Evolutionary conservation across 2,888 invertebrate genomes (phyloP), one percentile per base, ranked within the genome.

Genomic region (Dolomedes plantarius): DNA sequence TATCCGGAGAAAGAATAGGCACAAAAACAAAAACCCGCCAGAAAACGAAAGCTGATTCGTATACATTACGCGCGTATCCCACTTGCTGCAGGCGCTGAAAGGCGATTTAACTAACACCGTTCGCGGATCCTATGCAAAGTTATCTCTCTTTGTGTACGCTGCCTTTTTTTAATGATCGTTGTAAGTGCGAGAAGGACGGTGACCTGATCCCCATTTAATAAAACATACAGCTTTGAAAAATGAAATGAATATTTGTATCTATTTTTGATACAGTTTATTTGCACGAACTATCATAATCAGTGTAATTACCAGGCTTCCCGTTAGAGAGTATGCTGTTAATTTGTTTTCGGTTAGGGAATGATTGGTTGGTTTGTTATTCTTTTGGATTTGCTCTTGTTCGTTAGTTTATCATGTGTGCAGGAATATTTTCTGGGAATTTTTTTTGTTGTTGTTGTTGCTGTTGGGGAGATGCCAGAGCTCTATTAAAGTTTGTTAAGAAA

Each of bases 1-100:
- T 56, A 56, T 56, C 56, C 23, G 5, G 41, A 11, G 16, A 56
- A 23, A 56, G 56, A 56, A 56, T 3, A 3, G 19, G 1, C 6
- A 23, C 1, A 56, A 56, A 23, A 56, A n/a, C 1, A 56, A 56
- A 56, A n/a, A n/a, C n/a, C 1, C 3, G 23, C 7, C 16, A 46
- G 56, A 56, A 56, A 56, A 56, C 56, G 56, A 56, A 56, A 56
- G 23, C 23, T 56, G 56, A 56, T 56, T 56, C 23, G 16, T 56
- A 23, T 23, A 56, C 19, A 23, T 56, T 56, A 5, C 16, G 3
- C 56, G 56, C 19, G 56, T 13, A 46, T 2, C 2, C 2, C 56
- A n/a, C n/a, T n/a, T n/a, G n/a, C n/a, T 56, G 46, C 56, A 16
- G 23, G 56, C 36, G 9, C 9, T 36, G 36, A 36, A 36, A 7